Evolutionary conservation across 1,140 invertebrate genomes (phyloP).

Genomic region (Aphidius ervi): DNA sequence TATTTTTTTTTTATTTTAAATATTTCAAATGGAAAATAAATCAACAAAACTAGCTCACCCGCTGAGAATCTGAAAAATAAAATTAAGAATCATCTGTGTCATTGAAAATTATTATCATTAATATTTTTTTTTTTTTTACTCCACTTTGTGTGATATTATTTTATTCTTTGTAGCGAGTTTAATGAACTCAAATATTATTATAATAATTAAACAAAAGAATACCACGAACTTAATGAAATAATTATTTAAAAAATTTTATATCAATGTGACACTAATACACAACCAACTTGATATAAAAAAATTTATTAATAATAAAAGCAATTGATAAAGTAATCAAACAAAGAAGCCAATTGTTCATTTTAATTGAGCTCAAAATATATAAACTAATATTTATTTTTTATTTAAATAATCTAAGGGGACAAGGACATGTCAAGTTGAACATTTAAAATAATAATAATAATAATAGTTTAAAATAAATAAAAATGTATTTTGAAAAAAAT

Average conservation of each 20-base stretch:
- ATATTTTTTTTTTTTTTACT: not conserved
- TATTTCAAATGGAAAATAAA: not conserved
- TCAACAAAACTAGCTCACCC: not conserved
- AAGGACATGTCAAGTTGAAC: not conserved
- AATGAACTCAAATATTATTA: too few relatives aligned
- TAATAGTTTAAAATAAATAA: not conserved
- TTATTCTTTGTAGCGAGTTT: too few relatives aligned
- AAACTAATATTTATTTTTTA: not conserved
- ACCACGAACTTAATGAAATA: too few relatives aligned
- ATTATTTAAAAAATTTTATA: too few relatives aligned
- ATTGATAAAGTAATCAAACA: not conserved
- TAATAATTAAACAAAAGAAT: too few relatives aligned
- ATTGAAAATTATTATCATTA: not conserved
- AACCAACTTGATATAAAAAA: too few relatives aligned
- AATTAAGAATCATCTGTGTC: not conserved
- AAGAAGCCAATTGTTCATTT: not conserved
- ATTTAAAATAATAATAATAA: not conserved
- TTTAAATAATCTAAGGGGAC: not conserved
- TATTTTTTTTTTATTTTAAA: slow-evolving; percentile 3
- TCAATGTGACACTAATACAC: too few relatives aligned
- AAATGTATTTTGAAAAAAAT: not conserved
- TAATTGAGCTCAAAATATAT: not conserved
- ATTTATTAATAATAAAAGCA: not conserved
- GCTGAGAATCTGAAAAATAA: slow-evolving; percentile 1
- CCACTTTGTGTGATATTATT: not conserved